Evolutionary conservation across 2,797 vertebrate genomes (phyloP).

Genomic region (Discoglossus pictus): DNA sequence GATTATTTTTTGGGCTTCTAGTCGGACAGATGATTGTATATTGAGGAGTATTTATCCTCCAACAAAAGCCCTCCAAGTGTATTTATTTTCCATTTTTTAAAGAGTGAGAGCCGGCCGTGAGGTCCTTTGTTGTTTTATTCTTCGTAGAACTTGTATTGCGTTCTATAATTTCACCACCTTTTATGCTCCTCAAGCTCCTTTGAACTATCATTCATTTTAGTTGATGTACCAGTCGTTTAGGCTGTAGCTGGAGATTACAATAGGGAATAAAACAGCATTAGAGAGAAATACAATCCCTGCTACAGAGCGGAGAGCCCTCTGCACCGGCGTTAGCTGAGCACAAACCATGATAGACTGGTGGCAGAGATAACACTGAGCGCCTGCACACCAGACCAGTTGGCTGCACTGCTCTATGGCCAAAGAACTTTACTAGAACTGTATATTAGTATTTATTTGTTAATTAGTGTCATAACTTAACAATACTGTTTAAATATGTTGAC

Average conservation of each 20-base stretch:
- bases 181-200: constrained; percentile 41
- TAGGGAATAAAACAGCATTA: constrained; percentile 64
- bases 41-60: constrained; percentile 27
- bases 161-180: constrained; percentile 48
- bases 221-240: constrained; percentile 63
- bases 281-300: constrained; percentile 62
- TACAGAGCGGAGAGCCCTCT: constrained; percentile 51
- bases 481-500: too few relatives aligned
- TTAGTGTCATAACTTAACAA: too few relatives aligned
- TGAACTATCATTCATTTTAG: constrained; percentile 60
- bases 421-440: too few relatives aligned
- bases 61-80: constrained; percentile 23
- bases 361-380: constrained; percentile 58
- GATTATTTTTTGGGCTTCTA: constrained; percentile 3
- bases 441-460: too few relatives aligned
- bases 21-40: constrained; percentile 1
- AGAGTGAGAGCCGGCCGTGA: constrained; percentile 4
- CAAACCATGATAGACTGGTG: constrained; percentile 60
- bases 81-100: constrained; percentile 25
- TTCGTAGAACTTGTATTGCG: constrained; percentile 51
- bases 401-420: constrained; percentile 29
- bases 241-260: constrained; percentile 58
- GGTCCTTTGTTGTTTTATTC: constrained; percentile 32
- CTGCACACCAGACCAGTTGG: constrained; percentile 49
- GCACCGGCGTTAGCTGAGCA: constrained; percentile 52